Conservation (phyloP, 2,113 vertebrate species). For the Lepus timidus region DNA sequence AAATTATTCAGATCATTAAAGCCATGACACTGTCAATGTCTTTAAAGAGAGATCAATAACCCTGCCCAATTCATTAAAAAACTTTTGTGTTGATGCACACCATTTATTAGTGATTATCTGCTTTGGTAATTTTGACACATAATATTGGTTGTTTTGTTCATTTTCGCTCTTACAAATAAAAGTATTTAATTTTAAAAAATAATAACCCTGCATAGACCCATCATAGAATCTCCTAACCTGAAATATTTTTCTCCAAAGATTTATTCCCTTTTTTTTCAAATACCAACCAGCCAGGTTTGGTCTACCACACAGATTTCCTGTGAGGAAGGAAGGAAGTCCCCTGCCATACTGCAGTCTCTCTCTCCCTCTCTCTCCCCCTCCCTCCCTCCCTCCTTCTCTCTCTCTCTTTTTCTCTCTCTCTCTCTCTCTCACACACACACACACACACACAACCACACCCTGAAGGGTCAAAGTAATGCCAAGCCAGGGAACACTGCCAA, state of each 20-base stretch:
- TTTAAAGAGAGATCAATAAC: slow-evolving; percentile 32
- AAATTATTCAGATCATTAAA: not conserved
- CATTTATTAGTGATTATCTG: too few relatives aligned
- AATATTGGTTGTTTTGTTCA: too few relatives aligned
- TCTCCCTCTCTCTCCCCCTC: too few relatives aligned
- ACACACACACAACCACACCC: not conserved
- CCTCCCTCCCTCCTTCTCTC: too few relatives aligned
- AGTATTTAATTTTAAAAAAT: too few relatives aligned
- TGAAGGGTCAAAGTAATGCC: slow-evolving; percentile 63
- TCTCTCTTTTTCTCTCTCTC: too few relatives aligned
- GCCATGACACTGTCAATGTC: not conserved
- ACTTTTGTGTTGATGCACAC: too few relatives aligned
- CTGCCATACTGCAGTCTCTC: not conserved
- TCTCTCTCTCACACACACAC: not conserved
- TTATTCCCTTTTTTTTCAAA: slow-evolving; percentile 11
- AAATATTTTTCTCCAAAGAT: slow-evolving; percentile 38
- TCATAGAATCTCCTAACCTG: not conserved
- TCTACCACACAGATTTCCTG: not conserved
- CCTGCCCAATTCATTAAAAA: not conserved
- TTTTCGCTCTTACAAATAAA: too few relatives aligned
- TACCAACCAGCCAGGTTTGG: not conserved
- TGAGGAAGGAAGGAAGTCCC: not conserved
- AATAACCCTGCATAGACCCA: not conserved
- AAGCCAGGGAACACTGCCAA: slow-evolving; percentile 45
- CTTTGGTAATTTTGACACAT: too few relatives aligned